Evolutionary conservation across 2,113 vertebrate species (phyloP), one percentile per base, ranked within the genome.

Genomic region (Odontophorus gujanensis): DNA sequence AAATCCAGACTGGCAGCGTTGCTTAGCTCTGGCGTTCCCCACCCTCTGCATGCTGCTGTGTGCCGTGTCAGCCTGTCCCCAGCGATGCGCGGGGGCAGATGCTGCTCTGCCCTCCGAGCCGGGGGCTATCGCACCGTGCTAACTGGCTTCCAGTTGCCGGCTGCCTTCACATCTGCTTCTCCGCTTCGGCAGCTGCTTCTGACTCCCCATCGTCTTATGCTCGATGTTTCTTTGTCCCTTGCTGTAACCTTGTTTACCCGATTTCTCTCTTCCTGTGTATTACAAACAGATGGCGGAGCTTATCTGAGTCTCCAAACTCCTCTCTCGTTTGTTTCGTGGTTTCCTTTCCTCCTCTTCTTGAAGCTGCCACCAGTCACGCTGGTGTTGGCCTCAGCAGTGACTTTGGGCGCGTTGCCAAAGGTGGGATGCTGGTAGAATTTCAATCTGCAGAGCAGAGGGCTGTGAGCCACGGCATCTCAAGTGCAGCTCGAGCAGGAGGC

Each of bases 81-180:
- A 13, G 58, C 15, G 26, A 15, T 53, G 51, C 26, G 51, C 15
- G 26, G 9, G 5, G 51, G 51, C 51, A 28, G 51, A 28, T 21
- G n/a, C 58, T 21, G 25, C 61, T 42, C 32, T 81, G 83, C 63
- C 45, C 10, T 25, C 4, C 36, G 11, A 0, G 0, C 13, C 28
- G 1, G 18, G 8, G 20, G 9, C 32, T 8, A 1, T 6, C 28
- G 22, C 51, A 30, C 50, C 50, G 4, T 3, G 0, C 16, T 59
- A 17, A 65, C 48, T 79, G 48, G 17, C 11, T 2, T 6, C 17
- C 4, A 3, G 2, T 16, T 65, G 51, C 58, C 25, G 28, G 5
- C 34, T 19, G 13, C 17, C 58, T 81, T 13, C 32, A 34, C 6
- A 0, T 36, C 58, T 40, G 22, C 53, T 48, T 1, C 25, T 72